These are phyloP conservation scores for Falcaria lacertinaria DNA, from an alignment of 2,888 invertebrate species.

Conservation along the genomic window DNA sequence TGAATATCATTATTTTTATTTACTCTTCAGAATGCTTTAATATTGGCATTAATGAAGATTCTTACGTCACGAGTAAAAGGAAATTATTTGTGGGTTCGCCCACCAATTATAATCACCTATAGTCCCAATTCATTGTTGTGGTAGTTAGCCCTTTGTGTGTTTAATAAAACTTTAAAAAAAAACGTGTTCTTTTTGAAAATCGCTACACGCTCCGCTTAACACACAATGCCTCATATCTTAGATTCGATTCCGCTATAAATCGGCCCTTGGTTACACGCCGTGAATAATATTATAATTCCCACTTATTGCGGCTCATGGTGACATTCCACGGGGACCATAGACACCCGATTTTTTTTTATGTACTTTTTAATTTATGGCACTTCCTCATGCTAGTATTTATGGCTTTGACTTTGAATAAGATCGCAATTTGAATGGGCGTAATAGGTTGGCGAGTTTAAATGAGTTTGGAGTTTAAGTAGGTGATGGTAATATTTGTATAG, in stretches of 20 bases:
- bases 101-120: no score
- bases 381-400: constrained; percentile 5
- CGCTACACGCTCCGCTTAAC: neutral
- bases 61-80: no score
- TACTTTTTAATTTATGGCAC: constrained; percentile 33
- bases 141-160: no score
- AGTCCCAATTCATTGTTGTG: no score
- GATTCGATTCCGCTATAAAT: constrained; percentile 65
- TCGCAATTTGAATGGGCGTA: neutral
- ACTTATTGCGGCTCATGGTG: constrained; percentile 59
- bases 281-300: constrained; percentile 64
- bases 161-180: no score
- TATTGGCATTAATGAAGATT: no score
- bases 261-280: constrained; percentile 55
- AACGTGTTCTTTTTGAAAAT: neutral
- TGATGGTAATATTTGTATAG: no score
- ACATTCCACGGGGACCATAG: constrained; percentile 20
- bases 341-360: constrained; percentile 25
- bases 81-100: no score
- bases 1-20: no score
- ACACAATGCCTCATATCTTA: neutral
- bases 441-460: neutral
- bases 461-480: neutral
- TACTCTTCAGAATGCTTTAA: no score
- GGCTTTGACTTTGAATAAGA: neutral